Percentiles rank a stretch among this genome's conserved stretches.
phyloP scores from a whole-genome alignment of 2,797 vertebrate species.

The Emys orbicularis region DNA sequence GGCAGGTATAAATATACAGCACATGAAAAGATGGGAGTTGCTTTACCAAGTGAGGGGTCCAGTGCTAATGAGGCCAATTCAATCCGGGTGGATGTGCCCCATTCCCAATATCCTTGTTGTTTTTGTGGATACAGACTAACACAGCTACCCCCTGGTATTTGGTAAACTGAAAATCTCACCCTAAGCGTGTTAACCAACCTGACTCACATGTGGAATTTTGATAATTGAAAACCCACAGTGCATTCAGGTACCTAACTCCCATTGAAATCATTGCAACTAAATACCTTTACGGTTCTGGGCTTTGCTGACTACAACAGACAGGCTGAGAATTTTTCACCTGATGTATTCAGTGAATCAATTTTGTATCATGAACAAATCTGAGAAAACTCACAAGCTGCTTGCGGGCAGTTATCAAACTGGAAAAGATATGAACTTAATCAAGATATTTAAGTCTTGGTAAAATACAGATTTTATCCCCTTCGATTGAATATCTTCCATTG shows the following conservation, averaged over 20 bases:
- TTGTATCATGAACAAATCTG: neutral
- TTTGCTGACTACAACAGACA: neutral
- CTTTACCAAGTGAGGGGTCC: too few relatives aligned
- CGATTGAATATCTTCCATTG: slow-evolving; percentile 1
- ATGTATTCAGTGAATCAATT: neutral
- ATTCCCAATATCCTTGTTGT: too few relatives aligned
- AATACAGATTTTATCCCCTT: slow-evolving; percentile 9
- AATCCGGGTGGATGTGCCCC: too few relatives aligned
- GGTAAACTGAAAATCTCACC: neutral
- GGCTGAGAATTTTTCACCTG: neutral
- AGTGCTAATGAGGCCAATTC: too few relatives aligned
- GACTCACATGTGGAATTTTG: neutral
- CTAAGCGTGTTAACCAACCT: neutral
- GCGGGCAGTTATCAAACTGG: neutral
- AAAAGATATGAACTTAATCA: neutral
- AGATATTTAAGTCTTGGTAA: neutral
- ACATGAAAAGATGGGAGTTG: too few relatives aligned
- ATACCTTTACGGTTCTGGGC: neutral
- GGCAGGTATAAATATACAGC: too few relatives aligned
- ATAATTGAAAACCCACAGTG: neutral
- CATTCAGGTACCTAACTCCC: neutral
- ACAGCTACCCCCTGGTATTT: too few relatives aligned
- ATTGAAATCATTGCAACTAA: neutral
- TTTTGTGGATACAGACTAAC: too few relatives aligned
- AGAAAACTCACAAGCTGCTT: neutral